A percentile compares a stretch with the other conserved stretches of the same genome.
Evolutionary conservation across 1,140 invertebrate species (phyloP).

Genomic region (Macrobrachium rosenbergii): DNA sequence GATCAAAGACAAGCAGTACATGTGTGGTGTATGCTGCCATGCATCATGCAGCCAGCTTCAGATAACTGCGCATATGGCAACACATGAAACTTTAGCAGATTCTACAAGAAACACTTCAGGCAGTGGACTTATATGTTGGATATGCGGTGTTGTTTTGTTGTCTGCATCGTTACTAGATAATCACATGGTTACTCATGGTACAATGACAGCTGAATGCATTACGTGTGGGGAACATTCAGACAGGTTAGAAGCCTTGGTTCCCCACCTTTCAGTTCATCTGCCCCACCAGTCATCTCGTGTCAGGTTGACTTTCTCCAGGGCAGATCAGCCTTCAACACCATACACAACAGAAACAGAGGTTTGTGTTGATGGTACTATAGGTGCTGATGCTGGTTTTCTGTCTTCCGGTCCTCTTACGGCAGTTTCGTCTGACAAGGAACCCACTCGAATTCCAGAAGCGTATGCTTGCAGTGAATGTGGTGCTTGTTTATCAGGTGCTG

Average conservation of each 20-base stretch:
- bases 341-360: conserved; percentile 46
- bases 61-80: conserved; percentile 54
- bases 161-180: conserved; percentile 44
- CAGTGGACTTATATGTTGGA: conserved; percentile 43
- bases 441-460: conserved; percentile 28
- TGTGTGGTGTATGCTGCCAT: conserved; percentile 62
- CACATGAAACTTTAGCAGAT: conserved; percentile 31
- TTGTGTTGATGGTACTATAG: conserved; percentile 37
- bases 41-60: conserved; percentile 60
- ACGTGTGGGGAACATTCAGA: conserved; percentile 37
- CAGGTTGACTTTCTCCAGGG: conserved; percentile 32
- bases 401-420: not conserved
- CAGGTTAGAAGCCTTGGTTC: conserved; percentile 23
- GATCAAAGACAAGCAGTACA: conserved; percentile 64
- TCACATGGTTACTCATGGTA: conserved; percentile 53
- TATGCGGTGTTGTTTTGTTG: conserved; percentile 34
- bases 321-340: conserved; percentile 32
- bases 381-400: not conserved
- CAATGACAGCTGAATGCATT: conserved; percentile 47
- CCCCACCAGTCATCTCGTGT: conserved; percentile 37
- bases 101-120: not conserved
- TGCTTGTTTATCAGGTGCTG: conserved; percentile 41
- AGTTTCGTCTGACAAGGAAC: not conserved
- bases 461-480: conserved; percentile 64
- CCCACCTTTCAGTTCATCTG: conserved; percentile 39